A percentile compares a stretch with the other conserved stretches of the same genome.
Evolutionary conservation across 1,140 invertebrate genomes (phyloP).

Genomic region (Lineus longissimus): DNA sequence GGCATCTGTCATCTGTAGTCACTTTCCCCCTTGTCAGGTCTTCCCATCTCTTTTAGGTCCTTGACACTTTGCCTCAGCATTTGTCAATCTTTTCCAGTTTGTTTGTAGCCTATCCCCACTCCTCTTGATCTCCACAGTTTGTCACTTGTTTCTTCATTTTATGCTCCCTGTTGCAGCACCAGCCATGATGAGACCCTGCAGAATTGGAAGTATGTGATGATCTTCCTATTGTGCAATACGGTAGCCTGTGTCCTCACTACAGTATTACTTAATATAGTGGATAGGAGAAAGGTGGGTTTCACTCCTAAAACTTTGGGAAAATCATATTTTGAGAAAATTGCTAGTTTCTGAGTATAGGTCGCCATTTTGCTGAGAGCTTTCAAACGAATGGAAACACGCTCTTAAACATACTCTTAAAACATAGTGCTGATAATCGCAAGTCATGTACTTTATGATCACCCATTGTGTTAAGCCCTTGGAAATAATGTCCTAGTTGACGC

Average conservation of each 20-base stretch:
- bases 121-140: no score
- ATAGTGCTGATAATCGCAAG: no score
- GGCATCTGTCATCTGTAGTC: no score
- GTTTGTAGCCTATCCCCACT: no score
- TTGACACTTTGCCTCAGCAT: no score
- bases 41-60: no score
- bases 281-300: slow-evolving; percentile 42
- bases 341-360: background rate
- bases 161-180: slow-evolving; percentile 19
- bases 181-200: slow-evolving; percentile 23
- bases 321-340: background rate
- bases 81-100: no score
- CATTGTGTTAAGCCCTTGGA: no score
- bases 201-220: slow-evolving; percentile 54
- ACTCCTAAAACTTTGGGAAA: background rate
- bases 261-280: slow-evolving; percentile 43
- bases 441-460: no score
- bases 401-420: background rate
- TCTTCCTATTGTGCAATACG: slow-evolving; percentile 49
- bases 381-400: background rate
- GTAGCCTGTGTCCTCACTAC: slow-evolving; percentile 45
- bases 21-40: no score
- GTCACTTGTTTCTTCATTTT: background rate
- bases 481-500: no score
- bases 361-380: background rate